phyloP scores from a whole-genome alignment of 2,113 vertebrate species.

The Scopus umbretta region DNA sequence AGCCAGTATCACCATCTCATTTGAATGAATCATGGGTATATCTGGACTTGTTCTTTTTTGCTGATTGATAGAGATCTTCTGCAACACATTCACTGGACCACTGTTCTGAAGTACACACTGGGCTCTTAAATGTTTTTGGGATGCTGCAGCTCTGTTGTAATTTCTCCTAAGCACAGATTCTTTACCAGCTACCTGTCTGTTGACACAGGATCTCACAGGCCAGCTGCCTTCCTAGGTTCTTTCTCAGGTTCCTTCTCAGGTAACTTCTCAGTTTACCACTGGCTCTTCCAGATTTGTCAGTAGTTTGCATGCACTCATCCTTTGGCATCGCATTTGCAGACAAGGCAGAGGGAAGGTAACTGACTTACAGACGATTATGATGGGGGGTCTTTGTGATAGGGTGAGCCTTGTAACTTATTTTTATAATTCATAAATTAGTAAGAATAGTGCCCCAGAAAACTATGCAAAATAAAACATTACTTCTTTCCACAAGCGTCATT shows the following conservation, averaged over 20 bases:
- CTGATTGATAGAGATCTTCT: background rate
- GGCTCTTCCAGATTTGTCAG: background rate
- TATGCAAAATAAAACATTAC: background rate
- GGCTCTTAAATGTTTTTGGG: background rate
- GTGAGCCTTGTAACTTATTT: background rate
- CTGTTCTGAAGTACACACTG: background rate
- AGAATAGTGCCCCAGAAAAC: background rate
- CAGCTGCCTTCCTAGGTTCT: background rate
- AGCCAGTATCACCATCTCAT: background rate
- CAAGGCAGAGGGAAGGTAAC: background rate
- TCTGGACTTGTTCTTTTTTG: background rate
- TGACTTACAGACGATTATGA: background rate
- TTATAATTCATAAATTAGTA: background rate
- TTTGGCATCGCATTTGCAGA: background rate
- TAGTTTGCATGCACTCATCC: background rate
- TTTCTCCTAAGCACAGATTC: background rate
- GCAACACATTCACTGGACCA: background rate
- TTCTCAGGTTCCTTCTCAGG: background rate
- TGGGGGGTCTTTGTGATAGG: background rate
- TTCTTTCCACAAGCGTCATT: background rate
- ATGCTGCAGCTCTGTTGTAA: background rate
- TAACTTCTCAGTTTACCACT: background rate
- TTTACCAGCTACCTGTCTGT: background rate
- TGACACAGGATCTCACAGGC: background rate
- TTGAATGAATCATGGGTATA: background rate